A percentile compares a stretch with the other conserved stretches of the same genome.
Conservation (phyloP, 2,888 invertebrate genomes). For the Teleiodes luculella region DNA sequence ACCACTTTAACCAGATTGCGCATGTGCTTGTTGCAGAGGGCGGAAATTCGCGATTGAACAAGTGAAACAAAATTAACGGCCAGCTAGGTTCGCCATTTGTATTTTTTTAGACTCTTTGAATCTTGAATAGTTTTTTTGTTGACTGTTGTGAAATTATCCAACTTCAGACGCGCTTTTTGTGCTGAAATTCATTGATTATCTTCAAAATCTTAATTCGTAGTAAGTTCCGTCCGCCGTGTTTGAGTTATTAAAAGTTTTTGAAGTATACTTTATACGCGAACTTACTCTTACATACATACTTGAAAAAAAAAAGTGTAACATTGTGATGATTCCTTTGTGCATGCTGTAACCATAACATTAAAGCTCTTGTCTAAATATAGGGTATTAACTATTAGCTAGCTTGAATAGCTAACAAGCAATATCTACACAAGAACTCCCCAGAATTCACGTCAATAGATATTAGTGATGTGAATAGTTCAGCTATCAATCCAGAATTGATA, state of each 20-base stretch:
- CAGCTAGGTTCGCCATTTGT: slow-evolving; percentile 30
- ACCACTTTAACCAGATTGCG: slow-evolving; percentile 39
- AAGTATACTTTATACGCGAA: too few relatives aligned
- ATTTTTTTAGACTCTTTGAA: slow-evolving; percentile 26
- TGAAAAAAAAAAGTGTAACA: too few relatives aligned
- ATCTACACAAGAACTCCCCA: slow-evolving; percentile 25
- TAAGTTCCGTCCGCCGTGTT: too few relatives aligned
- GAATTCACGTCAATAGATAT: slow-evolving; percentile 36
- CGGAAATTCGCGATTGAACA: slow-evolving; percentile 30
- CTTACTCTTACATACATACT: too few relatives aligned
- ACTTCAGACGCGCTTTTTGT: too few relatives aligned
- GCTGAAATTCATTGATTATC: too few relatives aligned
- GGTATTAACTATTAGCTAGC: slow-evolving; percentile 7
- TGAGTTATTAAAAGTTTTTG: too few relatives aligned
- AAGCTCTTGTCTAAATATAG: slow-evolving; percentile 4
- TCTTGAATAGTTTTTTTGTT: background rate
- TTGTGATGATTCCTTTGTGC: slow-evolving; percentile 4
- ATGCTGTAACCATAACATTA: background rate
- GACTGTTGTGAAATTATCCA: too few relatives aligned
- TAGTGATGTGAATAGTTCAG: slow-evolving; percentile 1
- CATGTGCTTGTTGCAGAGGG: slow-evolving; percentile 20
- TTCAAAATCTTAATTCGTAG: too few relatives aligned
- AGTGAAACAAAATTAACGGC: slow-evolving; percentile 35
- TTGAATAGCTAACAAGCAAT: slow-evolving; percentile 20
- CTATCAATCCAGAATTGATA: background rate